Conservation (phyloP, 1,140 invertebrate species). For the Helicoverpa zea region DNA sequence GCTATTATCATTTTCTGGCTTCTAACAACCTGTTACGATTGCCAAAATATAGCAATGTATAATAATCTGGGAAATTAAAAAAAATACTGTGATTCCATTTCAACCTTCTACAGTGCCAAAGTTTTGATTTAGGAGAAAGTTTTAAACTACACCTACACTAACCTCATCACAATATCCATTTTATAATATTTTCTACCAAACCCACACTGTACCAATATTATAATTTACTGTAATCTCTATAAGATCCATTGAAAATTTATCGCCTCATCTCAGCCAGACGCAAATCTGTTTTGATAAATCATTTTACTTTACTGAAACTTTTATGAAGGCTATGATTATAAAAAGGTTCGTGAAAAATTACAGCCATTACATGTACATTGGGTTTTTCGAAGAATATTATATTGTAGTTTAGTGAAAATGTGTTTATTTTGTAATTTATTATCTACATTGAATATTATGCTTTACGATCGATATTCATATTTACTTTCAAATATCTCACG, state of each 20-base stretch:
- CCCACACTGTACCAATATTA: constrained; percentile 8
- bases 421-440: too few relatives aligned
- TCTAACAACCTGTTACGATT: too few relatives aligned
- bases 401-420: not conserved
- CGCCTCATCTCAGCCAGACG: not conserved
- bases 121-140: too few relatives aligned
- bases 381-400: not conserved
- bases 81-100: too few relatives aligned
- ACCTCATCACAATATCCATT: not conserved
- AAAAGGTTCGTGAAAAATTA: constrained; percentile 2
- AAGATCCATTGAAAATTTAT: constrained; percentile 34
- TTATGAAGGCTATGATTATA: constrained; percentile 8
- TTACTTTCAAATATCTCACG: too few relatives aligned
- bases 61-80: too few relatives aligned
- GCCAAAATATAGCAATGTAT: too few relatives aligned
- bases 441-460: too few relatives aligned
- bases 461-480: too few relatives aligned
- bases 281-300: constrained; percentile 38
- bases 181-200: constrained; percentile 1
- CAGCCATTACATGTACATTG: not conserved
- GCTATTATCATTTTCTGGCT: too few relatives aligned
- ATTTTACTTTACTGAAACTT: constrained; percentile 38
- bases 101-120: too few relatives aligned
- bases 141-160: not conserved
- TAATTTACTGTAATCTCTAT: constrained; percentile 27